These are phyloP conservation scores for Archocentrus centrarchus DNA, from an alignment of 2,113 vertebrate genomes.

Conservation along the genomic window DNA sequence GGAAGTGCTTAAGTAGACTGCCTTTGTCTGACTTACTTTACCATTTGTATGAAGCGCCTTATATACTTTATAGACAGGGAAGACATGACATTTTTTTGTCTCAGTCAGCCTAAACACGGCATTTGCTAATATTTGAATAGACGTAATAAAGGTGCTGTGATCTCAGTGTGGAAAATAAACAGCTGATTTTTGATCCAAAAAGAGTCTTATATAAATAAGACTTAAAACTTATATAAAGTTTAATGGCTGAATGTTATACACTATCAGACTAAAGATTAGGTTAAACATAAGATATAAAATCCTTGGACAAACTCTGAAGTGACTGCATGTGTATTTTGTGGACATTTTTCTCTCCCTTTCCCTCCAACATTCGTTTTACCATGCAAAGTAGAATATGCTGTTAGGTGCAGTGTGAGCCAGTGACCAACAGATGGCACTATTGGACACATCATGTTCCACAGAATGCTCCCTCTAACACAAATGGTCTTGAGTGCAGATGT, in stretches of 20 bases:
- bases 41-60: neutral
- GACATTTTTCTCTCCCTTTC: neutral
- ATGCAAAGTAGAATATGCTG: neutral
- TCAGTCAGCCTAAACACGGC: neutral
- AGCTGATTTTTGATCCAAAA: neutral
- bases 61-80: neutral
- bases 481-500: constrained; percentile 11
- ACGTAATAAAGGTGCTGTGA: neutral
- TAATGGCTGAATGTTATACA: neutral
- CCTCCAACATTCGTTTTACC: neutral
- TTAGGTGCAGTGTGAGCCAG: constrained; percentile 22
- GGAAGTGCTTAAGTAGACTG: neutral
- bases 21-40: neutral
- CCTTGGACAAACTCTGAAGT: neutral
- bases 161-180: neutral
- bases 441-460: constrained; percentile 47
- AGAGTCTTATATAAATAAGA: neutral
- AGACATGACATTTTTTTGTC: neutral
- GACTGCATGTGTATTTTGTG: neutral
- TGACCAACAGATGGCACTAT: constrained; percentile 72
- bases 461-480: neutral
- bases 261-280: neutral
- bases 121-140: neutral
- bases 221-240: neutral
- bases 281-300: neutral